A percentile compares a stretch with the other conserved stretches of the same genome.
These are phyloP conservation scores for Cephus sareptanus DNA, from an alignment of 2,888 invertebrate genomes.

Conservation along the genomic window DNA sequence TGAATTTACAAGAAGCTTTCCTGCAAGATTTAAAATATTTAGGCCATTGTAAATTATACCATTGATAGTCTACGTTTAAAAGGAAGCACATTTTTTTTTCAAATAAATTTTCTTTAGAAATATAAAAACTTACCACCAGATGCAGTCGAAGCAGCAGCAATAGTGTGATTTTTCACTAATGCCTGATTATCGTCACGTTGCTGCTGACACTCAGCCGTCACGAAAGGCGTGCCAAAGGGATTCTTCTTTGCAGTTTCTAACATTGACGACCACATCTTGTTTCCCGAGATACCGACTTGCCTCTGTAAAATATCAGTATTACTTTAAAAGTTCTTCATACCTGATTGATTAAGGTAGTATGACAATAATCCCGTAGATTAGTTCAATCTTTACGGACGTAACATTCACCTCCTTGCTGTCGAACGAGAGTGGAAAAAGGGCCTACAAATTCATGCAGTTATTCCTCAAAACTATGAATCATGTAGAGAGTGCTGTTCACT, in stretches of 20 bases:
- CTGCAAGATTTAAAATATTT: too few relatives aligned
- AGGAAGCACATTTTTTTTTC: too few relatives aligned
- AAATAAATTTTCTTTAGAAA: too few relatives aligned
- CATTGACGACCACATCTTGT: slow-evolving; percentile 65
- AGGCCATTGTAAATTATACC: too few relatives aligned
- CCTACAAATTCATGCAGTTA: background rate
- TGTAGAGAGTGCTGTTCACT: too few relatives aligned
- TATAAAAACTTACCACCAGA: slow-evolving; percentile 55
- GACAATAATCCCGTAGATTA: background rate
- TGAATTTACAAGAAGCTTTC: too few relatives aligned
- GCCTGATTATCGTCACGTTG: slow-evolving; percentile 43
- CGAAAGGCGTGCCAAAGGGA: slow-evolving; percentile 62
- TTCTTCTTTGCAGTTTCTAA: slow-evolving; percentile 65
- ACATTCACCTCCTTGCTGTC: slow-evolving; percentile 46
- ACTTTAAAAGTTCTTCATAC: background rate
- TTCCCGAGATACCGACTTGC: slow-evolving; percentile 28
- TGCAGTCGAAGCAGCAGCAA: slow-evolving; percentile 61
- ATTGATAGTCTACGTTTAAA: too few relatives aligned
- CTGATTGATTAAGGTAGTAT: too few relatives aligned
- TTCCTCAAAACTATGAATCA: too few relatives aligned
- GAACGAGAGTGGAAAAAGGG: slow-evolving; percentile 49
- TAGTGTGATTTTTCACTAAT: slow-evolving; percentile 60
- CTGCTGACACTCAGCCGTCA: slow-evolving; percentile 61
- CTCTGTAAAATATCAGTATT: slow-evolving; percentile 27
- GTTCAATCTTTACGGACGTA: slow-evolving; percentile 26